Base-by-base conservation (phyloP, 2,888 invertebrate species). In the Cheilosia vulpina region DNA sequence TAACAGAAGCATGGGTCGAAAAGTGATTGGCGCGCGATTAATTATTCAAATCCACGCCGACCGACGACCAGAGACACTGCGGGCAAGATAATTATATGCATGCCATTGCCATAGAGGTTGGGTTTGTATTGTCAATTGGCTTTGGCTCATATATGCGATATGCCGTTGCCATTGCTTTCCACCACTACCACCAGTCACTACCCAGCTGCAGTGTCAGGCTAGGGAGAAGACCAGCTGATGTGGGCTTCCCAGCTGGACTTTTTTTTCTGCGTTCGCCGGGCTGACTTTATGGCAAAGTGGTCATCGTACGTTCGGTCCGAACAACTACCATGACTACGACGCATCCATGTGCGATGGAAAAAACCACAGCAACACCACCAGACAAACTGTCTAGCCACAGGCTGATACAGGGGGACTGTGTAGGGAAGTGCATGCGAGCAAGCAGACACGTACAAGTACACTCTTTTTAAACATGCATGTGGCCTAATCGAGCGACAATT, bases 11-110 rank as follows among this genome's bases (percentile, higher is more conserved):
- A 72, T 73, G 52, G 68, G 55, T 63, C 75, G 63, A 66, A 79
- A 84, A 85, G 66, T 85, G 85, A 76, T 76, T 85, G 85, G 85
- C 85, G 71, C 76, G 81, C 89, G 89, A 90, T 91, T 91, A 91
- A 91, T 91, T 91, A 91, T 91, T 91, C 90, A 91, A 91, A 91
- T 90, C 90, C 91, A 91, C 89, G 91, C 91, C 90, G 90, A 90
- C 90, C 53, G 52, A 17, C 73, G 58, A 50, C 76, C 60, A 15
- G 50, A 62, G 55, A 62, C 60, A 57, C 80, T 57, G 65, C 50
- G 79, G 41, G 71, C 88, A 89, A 89, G 90, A 91, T 91, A 91
- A 91, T 91, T 90, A 89, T 90, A 90, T 91, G 90, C 90, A 91
- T 89, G 89, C 89, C 89, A 72, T 76, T 38, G 38, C 38, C 38